Evolutionary conservation across 2,888 invertebrate genomes (phyloP).

Genomic region (Lithosia quadra): DNA sequence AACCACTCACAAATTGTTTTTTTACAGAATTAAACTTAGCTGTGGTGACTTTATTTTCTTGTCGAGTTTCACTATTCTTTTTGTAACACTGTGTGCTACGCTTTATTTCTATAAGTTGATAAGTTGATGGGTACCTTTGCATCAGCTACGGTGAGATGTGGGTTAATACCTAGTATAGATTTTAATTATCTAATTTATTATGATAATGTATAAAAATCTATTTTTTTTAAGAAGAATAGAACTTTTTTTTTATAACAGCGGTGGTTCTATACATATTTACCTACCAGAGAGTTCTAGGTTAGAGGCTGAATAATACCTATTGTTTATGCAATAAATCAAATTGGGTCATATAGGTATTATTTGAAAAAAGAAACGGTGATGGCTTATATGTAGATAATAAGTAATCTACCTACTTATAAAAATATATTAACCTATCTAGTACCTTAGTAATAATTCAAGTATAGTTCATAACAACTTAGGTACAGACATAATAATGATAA

Average conservation of each 20-base stretch:
- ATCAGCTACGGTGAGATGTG: no score
- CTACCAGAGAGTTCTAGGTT: neutral
- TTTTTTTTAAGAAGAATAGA: neutral
- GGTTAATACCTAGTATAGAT: no score
- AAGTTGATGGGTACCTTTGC: no score
- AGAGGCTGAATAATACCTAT: neutral
- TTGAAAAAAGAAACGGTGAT: no score
- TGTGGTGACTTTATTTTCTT: conserved; percentile 55
- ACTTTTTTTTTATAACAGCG: neutral
- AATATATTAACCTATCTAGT: no score
- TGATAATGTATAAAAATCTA: no score
- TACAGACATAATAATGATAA: neutral
- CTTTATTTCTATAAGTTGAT: neutral
- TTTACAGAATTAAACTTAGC: conserved; percentile 59
- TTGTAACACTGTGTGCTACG: neutral
- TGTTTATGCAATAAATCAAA: neutral
- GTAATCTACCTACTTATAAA: no score
- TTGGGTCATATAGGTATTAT: no score
- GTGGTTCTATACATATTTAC: neutral
- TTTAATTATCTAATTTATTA: no score
- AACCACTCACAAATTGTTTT: conserved; percentile 65
- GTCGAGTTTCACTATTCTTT: conserved; percentile 41
- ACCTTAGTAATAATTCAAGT: no score
- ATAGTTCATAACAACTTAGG: no score
- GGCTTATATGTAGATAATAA: no score